phyloP scores from a whole-genome alignment of 1,140 invertebrate species.

The Aphelenchoides fujianensis region DNA sequence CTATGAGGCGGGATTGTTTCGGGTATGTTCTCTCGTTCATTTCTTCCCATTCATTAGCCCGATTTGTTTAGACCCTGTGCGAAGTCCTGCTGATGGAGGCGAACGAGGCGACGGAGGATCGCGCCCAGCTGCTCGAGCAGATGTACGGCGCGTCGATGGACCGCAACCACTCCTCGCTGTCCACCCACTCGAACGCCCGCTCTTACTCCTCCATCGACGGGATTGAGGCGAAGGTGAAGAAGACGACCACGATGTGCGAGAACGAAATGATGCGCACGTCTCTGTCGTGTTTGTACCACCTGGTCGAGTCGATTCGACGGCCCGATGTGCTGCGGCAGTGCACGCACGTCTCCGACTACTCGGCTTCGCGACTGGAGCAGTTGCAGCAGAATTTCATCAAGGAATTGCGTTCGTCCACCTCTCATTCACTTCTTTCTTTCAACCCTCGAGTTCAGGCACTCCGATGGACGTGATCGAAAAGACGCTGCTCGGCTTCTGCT shows the following conservation, averaged over 20 bases:
- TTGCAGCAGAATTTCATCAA: conserved; percentile 47
- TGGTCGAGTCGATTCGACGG: conserved; percentile 55
- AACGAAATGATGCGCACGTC: conserved; percentile 55
- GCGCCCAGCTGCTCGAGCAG: not conserved
- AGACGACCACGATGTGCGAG: conserved; percentile 52
- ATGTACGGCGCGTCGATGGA: conserved; percentile 24
- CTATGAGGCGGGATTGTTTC: conserved; percentile 49
- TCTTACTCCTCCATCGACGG: not conserved
- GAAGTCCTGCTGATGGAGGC: conserved; percentile 27
- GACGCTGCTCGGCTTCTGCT: conserved; percentile 52
- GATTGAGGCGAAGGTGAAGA: conserved; percentile 15
- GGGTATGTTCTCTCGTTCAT: conserved; percentile 35
- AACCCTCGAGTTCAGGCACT: conserved; percentile 40
- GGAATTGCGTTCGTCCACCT: conserved; percentile 51
- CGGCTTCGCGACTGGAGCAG: conserved; percentile 18
- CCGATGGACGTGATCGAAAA: conserved; percentile 47
- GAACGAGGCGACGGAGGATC: conserved; percentile 15
- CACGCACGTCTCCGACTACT: conserved; percentile 31
- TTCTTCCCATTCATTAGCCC: not conserved
- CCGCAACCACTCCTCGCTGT: conserved; percentile 25
- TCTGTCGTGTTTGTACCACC: conserved; percentile 54
- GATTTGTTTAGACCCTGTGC: conserved; percentile 25
- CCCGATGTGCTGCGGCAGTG: conserved; percentile 30
- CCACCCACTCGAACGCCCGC: conserved; percentile 14
- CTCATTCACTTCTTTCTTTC: no score